These are phyloP conservation scores for Darevskia nairensis DNA, from an alignment of 2,797 vertebrate species.

Conservation along the genomic window DNA sequence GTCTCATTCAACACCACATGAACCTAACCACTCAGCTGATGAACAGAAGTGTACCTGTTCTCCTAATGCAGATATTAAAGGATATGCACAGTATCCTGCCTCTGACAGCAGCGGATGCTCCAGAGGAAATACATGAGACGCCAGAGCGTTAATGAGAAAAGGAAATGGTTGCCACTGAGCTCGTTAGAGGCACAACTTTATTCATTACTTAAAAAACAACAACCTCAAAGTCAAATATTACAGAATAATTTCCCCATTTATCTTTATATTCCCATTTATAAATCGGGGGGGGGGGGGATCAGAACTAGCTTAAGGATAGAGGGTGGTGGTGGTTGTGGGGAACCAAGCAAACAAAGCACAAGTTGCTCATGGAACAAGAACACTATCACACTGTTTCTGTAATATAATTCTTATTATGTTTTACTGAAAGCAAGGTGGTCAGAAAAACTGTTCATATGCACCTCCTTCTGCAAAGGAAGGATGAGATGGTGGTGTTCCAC, in stretches of 20 bases:
- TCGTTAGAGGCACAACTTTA: neutral
- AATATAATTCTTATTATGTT: neutral
- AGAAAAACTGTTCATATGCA: neutral
- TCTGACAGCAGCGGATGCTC: neutral
- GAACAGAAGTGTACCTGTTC: neutral
- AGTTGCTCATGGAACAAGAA: neutral
- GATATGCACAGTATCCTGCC: neutral
- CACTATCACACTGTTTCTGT: no score
- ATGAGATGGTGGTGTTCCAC: no score
- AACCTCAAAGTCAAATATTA: constrained; percentile 1
- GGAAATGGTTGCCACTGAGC: neutral
- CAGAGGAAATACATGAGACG: neutral
- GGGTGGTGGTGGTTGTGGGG: neutral
- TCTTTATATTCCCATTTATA: neutral
- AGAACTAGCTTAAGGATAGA: neutral
- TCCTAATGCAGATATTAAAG: neutral
- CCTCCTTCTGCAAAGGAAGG: no score
- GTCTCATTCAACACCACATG: constrained; percentile 8
- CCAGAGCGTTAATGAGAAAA: neutral
- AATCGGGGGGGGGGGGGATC: neutral
- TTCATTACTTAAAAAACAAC: no score
- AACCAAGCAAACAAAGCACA: neutral
- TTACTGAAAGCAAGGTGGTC: neutral
- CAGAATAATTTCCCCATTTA: constrained; percentile 6
- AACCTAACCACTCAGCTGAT: neutral